phyloP scores from a whole-genome alignment of 2,888 invertebrate species.

The Agrochola circellaris region DNA sequence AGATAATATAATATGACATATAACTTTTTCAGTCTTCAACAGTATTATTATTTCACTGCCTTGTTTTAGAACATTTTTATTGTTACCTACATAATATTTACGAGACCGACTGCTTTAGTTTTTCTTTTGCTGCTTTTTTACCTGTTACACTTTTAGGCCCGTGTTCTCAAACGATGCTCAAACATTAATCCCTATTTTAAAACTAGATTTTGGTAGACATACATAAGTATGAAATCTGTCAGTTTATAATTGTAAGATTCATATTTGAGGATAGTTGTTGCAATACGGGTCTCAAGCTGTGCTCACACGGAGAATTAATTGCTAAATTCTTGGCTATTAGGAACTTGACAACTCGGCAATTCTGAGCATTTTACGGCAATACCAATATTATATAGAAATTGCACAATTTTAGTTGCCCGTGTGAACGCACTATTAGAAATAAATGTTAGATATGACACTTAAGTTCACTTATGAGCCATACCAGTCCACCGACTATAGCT shows the following conservation, averaged over 20 bases:
- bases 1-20: background rate
- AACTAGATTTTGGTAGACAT: no score
- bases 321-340: background rate
- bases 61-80: background rate
- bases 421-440: background rate
- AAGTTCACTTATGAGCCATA: conserved; percentile 71
- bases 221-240: no score
- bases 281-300: background rate
- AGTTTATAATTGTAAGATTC: background rate
- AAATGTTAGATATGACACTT: conserved; percentile 31
- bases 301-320: background rate
- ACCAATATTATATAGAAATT: background rate
- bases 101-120: conserved; percentile 25
- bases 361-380: background rate
- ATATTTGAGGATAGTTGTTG: background rate
- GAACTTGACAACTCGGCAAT: background rate
- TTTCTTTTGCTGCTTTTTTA: no score
- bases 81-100: conserved; percentile 6
- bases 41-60: conserved; percentile 34
- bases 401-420: background rate
- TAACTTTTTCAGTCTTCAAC: conserved; percentile 6
- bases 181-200: no score
- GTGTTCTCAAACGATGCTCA: no score
- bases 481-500: conserved; percentile 78
- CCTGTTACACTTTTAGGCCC: conserved; percentile 3